Evolutionary conservation across 2,113 vertebrate genomes (phyloP), one percentile per base, ranked within the genome.

Genomic region (Notarius lentiginosus): DNA sequence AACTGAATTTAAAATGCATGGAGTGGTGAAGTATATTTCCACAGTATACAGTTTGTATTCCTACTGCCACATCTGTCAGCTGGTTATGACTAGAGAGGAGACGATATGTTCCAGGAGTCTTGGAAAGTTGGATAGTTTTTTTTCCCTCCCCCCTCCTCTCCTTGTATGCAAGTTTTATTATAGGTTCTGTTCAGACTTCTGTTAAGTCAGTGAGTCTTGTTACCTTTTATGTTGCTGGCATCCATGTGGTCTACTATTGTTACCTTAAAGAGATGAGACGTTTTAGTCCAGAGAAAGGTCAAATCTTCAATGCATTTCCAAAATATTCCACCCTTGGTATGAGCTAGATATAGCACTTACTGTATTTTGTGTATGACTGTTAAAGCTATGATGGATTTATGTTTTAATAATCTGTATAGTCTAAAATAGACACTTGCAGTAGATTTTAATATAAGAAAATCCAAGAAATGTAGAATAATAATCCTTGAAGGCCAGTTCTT

Each of bases 101-200:
- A 41, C 18, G 15, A 76, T 51, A 76, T 51, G 47, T 51, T 76
- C 47, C 47, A 51, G 10, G 24, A 51, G 47, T 24, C 41, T 51
- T 6, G n/a, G 73, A 76, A 76, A 76, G 20, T 76, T 51, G 47
- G 22, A 76, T 24, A 24, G 73, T 24, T 47, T 75, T 75, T 75
- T 22, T 75, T 22, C 14, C 24, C 24, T 15, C 41, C 68, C 2
- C 68, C 34, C 7, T 20, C 18, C 47, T 20, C 51, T 77, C 27
- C 77, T 34, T 79, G 58, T 79, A 79, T 34, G 14, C 24, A 77
- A 1, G 53, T 58, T 79, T 79, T 79, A 79, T 79, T 34, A 18
- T 58, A 27, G 24, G 77, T 58, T 79, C 55, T 79, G 53, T 18
- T 56, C n/a, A 77, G 24, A 76, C 20, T 24, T 76, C 20, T 51